Evolutionary conservation across 2,888 invertebrate genomes (phyloP), one percentile per base, ranked within the genome.

Genomic region (Ichneumon xanthorius): DNA sequence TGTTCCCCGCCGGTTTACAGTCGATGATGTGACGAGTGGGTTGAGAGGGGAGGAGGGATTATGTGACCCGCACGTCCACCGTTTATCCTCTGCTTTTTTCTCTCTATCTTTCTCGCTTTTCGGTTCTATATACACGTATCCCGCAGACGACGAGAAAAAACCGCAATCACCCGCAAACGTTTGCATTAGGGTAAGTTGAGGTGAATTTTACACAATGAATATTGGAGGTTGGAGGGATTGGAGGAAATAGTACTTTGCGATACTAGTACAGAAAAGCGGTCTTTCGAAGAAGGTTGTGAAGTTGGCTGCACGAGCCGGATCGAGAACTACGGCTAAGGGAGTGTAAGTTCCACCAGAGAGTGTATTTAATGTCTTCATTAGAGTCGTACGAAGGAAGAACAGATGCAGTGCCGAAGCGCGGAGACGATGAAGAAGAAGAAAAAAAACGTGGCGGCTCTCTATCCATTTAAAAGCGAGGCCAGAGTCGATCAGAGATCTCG

Each of bases 321-420:
- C 26, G 26, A 26, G 26, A 26, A 2, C 26, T 3, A 26, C 26
- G 2, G 26, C 26, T 26, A 26, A 26, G 26, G 26, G 26, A 26
- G 26, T 26, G 26, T 26, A 33, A 65, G 40, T 71, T 80, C 50
- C 48, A 68, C 72, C 30, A 19, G 53, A 63, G 61, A 11, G 40
- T 50, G 16, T 55, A 22, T 68, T 48, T 48, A 80, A 87, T 73
- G 78, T 84, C 87, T 87, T 87, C 84, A 87, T 87, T 78, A 84
- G 70, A 37, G 70, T 76, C 53, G 48, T 58, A 11, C 14, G 63
- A 78, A 80, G 65, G 68, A 84, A 65, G 53, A 72, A 72, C 30
- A 71, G 79, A 68, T 50, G 40, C 72, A 71, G 76, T 58, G 77
- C 79, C 67, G n/a, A 68, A 58, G 30, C 1, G 30, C 26, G 30